A percentile compares a stretch with the other conserved stretches of the same genome.
phyloP scores from a whole-genome alignment of 2,113 vertebrate species.

The Myotis davidii region DNA sequence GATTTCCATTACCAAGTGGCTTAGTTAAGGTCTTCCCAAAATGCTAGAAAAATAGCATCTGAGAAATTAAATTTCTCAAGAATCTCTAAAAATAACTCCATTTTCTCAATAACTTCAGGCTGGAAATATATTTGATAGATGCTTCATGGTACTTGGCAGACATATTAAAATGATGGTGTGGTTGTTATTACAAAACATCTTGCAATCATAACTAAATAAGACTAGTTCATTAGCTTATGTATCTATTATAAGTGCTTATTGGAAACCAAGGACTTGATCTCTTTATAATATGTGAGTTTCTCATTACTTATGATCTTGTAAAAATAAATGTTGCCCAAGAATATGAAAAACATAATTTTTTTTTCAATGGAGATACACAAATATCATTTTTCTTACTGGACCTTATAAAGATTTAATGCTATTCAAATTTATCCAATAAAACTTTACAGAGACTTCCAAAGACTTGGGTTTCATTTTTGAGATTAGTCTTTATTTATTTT shows the following conservation, averaged over 20 bases:
- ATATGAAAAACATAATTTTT: neutral
- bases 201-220: constrained; percentile 58
- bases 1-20: constrained; percentile 54
- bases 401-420: constrained; percentile 26
- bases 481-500: neutral
- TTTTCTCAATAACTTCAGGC: constrained; percentile 55
- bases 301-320: neutral
- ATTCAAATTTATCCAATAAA: constrained; percentile 28
- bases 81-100: constrained; percentile 67
- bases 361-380: constrained; percentile 30
- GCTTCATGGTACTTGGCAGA: constrained; percentile 50
- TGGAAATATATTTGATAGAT: constrained; percentile 61
- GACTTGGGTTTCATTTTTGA: neutral
- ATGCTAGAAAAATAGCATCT: constrained; percentile 66
- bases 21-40: constrained; percentile 49
- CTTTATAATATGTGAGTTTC: constrained; percentile 5
- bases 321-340: constrained; percentile 30
- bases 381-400: neutral
- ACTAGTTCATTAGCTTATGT: constrained; percentile 17
- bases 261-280: constrained; percentile 21
- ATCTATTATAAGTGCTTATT: neutral
- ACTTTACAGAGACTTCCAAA: constrained; percentile 15
- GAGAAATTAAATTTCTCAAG: constrained; percentile 68
- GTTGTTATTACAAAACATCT: constrained; percentile 32
- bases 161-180: constrained; percentile 58